phyloP scores from a whole-genome alignment of 2,888 invertebrate species.

The Xestoiulus laeticollis region DNA sequence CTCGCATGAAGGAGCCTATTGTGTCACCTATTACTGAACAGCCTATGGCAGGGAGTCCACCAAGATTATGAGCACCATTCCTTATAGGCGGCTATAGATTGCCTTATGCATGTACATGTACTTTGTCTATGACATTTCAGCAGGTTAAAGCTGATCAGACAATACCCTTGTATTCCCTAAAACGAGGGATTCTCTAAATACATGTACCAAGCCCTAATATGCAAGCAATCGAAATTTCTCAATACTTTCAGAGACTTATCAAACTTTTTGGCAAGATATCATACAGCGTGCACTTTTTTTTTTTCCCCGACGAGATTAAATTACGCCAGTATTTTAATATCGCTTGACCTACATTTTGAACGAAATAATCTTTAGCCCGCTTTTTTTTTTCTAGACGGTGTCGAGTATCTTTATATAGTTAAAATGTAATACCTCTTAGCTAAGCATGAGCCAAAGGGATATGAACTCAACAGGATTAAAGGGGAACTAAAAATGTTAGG shows the following conservation, averaged over 20 bases:
- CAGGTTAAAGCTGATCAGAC: too few species aligned
- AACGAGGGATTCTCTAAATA: not conserved
- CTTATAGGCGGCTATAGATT: too few species aligned
- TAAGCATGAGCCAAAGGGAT: not conserved
- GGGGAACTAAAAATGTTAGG: not conserved
- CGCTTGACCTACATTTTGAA: conserved; percentile 9
- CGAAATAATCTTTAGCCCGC: conserved; percentile 13
- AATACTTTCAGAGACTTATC: not conserved
- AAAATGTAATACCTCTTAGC: not conserved
- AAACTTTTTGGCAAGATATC: not conserved
- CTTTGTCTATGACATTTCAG: too few species aligned
- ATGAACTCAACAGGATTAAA: not conserved
- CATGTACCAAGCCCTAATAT: not conserved
- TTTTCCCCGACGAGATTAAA: not conserved
- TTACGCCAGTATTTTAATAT: conserved; percentile 31
- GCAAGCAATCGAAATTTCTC: conserved; percentile 4
- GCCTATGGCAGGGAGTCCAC: too few species aligned
- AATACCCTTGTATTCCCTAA: too few species aligned
- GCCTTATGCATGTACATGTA: too few species aligned
- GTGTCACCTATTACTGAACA: too few species aligned
- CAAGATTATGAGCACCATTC: too few species aligned
- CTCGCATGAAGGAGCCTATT: too few species aligned
- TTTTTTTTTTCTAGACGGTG: not conserved
- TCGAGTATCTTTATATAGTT: conserved; percentile 10
- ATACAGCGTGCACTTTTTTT: not conserved